A percentile compares a stretch with the other conserved stretches of the same genome.
phyloP scores from a whole-genome alignment of 2,797 vertebrate genomes.

The Pseudocheirus occidentalis region DNA sequence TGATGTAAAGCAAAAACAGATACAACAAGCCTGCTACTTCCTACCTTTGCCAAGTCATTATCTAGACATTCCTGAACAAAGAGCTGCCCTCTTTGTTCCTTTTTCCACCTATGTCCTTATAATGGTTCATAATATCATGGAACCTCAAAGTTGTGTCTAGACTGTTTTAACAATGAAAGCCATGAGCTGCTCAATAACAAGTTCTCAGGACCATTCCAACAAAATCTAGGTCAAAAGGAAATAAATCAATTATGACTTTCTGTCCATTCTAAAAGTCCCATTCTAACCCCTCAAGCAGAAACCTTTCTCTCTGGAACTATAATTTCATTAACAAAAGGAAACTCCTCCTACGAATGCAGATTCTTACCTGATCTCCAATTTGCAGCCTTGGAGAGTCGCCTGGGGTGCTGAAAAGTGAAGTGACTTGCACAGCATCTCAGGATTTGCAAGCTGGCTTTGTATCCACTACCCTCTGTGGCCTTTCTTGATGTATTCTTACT shows the following conservation, averaged over 20 bases:
- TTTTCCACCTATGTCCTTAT: slow-evolving; percentile 66
- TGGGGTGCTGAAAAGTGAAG: neutral
- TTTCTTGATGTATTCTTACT: neutral
- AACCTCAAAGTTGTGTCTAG: slow-evolving; percentile 48
- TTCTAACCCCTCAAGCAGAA: neutral
- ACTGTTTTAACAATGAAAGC: neutral
- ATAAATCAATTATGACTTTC: neutral
- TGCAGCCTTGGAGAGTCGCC: neutral
- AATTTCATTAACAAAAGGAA: neutral
- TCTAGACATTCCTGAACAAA: neutral
- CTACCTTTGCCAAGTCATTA: slow-evolving; percentile 23
- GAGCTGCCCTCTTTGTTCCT: slow-evolving; percentile 53
- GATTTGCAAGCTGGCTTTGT: neutral
- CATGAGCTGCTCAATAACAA: slow-evolving; percentile 41
- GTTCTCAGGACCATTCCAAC: slow-evolving; percentile 66
- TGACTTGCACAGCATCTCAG: neutral
- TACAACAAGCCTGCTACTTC: neutral
- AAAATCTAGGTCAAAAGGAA: neutral
- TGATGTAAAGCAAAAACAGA: slow-evolving; percentile 20
- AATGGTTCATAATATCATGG: slow-evolving; percentile 56
- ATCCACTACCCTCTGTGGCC: neutral
- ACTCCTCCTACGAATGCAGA: neutral
- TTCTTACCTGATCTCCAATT: neutral
- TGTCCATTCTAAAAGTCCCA: neutral
- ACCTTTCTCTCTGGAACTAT: neutral